These are phyloP conservation scores for Gymnocypris eckloni DNA, from an alignment of 2,797 vertebrate genomes.

Conservation along the genomic window DNA sequence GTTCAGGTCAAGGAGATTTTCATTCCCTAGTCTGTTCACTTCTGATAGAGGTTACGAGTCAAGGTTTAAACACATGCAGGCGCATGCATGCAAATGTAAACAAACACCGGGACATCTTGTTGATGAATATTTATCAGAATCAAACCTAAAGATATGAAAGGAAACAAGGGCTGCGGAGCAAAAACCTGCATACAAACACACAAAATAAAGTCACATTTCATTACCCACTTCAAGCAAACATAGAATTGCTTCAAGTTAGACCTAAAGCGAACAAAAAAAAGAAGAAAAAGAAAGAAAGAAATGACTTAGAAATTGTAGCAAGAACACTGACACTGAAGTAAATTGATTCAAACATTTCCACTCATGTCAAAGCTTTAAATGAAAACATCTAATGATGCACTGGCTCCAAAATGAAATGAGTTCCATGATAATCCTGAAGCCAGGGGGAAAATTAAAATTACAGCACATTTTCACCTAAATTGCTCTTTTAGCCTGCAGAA, in stretches of 20 bases:
- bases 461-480: constrained; percentile 6
- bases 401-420: not conserved
- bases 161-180: not conserved
- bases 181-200: not conserved
- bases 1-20: not conserved
- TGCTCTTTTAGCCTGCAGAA: not conserved
- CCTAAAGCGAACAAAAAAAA: not conserved
- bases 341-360: constrained; percentile 1
- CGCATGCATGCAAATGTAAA: not conserved
- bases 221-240: not conserved
- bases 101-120: not conserved
- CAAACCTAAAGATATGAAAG: not conserved
- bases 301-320: not conserved
- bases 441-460: not conserved
- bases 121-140: constrained; percentile 3
- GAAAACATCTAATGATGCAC: constrained; percentile 1
- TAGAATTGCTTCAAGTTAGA: not conserved
- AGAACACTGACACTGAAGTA: not conserved
- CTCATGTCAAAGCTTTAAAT: constrained; percentile 19
- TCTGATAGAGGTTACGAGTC: not conserved
- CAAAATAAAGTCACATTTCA: constrained; percentile 2
- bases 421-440: constrained; percentile 15
- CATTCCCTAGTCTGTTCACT: not conserved
- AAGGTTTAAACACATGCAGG: not conserved
- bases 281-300: not conserved